These are phyloP conservation scores for Antennarius maculatus DNA, from an alignment of 2,797 vertebrate species.

Conservation along the genomic window DNA sequence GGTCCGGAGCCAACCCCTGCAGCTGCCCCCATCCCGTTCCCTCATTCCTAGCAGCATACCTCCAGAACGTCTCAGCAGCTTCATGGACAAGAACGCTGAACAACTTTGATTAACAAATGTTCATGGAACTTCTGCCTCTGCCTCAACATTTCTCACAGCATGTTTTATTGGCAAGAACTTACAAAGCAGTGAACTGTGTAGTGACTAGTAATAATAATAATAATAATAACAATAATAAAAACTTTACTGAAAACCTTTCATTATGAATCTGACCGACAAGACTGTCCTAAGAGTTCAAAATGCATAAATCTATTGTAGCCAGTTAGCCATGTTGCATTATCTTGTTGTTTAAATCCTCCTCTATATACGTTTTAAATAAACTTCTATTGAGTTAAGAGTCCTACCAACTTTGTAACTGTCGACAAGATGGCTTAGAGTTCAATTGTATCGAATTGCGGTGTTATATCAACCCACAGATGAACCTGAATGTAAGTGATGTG, in stretches of 20 bases:
- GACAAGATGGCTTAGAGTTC: neutral
- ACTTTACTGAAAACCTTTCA: too few species aligned
- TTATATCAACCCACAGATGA: neutral
- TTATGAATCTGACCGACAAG: too few species aligned
- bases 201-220: neutral
- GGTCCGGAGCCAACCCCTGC: conserved; percentile 1
- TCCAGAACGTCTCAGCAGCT: conserved; percentile 15
- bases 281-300: neutral
- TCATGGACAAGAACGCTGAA: conserved; percentile 25
- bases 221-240: too few species aligned
- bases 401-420: neutral
- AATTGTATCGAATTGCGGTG: too few species aligned
- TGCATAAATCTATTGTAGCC: too few species aligned
- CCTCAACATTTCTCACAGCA: neutral
- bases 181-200: neutral
- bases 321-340: neutral
- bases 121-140: conserved; percentile 7
- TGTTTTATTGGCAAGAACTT: neutral
- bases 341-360: neutral
- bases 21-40: neutral
- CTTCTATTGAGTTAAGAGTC: too few species aligned
- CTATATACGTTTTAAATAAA: neutral
- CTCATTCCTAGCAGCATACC: neutral
- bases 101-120: conserved; percentile 6
- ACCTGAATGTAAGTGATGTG: neutral